Percentiles rank a stretch among this genome's conserved stretches.
Conservation (phyloP, 2,888 invertebrate species). For the Spisula solida region DNA sequence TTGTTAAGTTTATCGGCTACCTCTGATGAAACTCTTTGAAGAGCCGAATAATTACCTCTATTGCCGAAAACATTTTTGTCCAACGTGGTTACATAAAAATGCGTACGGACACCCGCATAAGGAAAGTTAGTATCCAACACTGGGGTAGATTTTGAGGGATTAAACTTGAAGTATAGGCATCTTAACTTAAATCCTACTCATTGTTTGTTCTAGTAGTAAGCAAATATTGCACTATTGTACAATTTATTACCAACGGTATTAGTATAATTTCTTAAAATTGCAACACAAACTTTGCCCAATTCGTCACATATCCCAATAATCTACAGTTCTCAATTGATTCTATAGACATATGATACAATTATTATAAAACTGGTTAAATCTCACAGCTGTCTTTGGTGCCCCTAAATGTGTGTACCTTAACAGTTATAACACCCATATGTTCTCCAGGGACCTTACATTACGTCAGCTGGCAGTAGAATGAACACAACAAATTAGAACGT, state of each 20-base stretch:
- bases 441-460: too few species aligned
- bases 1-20: slow-evolving; percentile 47
- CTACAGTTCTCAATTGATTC: neutral
- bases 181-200: neutral
- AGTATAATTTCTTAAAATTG: neutral
- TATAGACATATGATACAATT: neutral
- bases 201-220: neutral
- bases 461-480: too few species aligned
- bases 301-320: neutral
- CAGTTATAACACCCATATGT: too few species aligned
- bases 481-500: too few species aligned
- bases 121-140: neutral
- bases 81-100: slow-evolving; percentile 48
- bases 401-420: too few species aligned
- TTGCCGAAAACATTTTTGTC: slow-evolving; percentile 50
- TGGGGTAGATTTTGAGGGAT: slow-evolving; percentile 25
- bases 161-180: slow-evolving; percentile 33
- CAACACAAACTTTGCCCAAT: neutral
- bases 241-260: neutral
- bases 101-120: neutral
- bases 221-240: neutral
- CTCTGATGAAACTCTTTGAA: slow-evolving; percentile 53
- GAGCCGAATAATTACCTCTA: slow-evolving; percentile 55
- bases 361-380: too few species aligned
- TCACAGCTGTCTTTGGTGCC: too few species aligned